These are phyloP conservation scores for Vespertilio murinus DNA, from an alignment of 2,797 vertebrate species.

Conservation along the genomic window DNA sequence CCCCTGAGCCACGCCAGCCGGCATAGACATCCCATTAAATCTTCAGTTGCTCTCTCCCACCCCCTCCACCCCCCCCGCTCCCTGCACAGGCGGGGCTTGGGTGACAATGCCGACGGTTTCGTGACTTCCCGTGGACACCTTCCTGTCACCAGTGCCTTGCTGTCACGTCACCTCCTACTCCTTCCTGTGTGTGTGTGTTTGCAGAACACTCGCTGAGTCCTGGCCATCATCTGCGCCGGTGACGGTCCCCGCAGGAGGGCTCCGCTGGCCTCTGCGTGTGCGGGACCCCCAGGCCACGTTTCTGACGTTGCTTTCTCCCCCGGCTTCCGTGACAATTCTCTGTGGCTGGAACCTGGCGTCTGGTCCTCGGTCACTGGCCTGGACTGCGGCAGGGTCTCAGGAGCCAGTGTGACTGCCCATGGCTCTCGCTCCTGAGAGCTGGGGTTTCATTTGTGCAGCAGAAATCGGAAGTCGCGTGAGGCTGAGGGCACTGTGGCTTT, in stretches of 20 bases:
- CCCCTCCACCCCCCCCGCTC: too few species aligned
- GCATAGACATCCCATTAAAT: background rate
- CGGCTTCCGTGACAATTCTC: background rate
- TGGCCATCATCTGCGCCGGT: background rate
- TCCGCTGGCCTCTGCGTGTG: slow-evolving; percentile 64
- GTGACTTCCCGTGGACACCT: background rate
- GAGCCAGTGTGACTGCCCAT: fast-evolving
- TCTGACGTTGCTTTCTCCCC: background rate
- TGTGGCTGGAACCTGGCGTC: background rate
- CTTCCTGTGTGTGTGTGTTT: background rate
- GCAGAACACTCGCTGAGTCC: slow-evolving; percentile 54
- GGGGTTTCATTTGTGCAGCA: fast-evolving
- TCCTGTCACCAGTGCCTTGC: background rate
- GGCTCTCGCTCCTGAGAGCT: background rate
- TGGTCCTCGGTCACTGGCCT: background rate
- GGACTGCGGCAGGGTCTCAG: background rate
- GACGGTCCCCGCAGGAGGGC: slow-evolving; percentile 21
- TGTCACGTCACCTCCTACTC: background rate
- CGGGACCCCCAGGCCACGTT: background rate
- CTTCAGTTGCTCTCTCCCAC: background rate
- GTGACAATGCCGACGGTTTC: too few species aligned
- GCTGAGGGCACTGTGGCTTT: fast-evolving
- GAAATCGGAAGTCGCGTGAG: background rate
- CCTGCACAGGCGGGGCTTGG: background rate
- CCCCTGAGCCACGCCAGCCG: too few species aligned